Evolutionary conservation across 2,113 vertebrate species (phyloP), one percentile per base, ranked within the genome.

Genomic region (Platycercus adscitus): DNA sequence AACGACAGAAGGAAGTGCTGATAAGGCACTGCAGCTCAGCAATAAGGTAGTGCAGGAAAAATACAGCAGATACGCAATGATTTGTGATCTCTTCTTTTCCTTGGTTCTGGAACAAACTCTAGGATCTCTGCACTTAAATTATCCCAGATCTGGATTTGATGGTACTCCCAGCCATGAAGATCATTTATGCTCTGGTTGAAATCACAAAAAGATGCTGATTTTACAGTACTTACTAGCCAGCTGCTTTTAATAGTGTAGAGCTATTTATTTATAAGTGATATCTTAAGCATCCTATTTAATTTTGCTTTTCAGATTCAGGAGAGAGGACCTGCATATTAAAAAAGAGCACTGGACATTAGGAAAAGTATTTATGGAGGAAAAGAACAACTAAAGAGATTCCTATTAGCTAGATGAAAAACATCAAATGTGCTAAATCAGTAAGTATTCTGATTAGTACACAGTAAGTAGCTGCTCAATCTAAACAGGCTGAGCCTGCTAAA

Each of bases 291-390:
- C 69, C 61, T 49, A 63, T 84, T 91, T 86, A 78, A 41, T 80
- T 53, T 88, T 79, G 26, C 44, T 91, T 23, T 92, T 93, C 49
- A 90, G 78, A 86, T 94, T 69, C 73, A 93, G 56, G 43, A 96
- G 87, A 91, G 44, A 81, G 31, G 44, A 70, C 41, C 61, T 77
- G 76, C 55, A 88, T 91, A 90, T 80, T 91, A 73, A 77, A 86
- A 92, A 89, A 58, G 76, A 92, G 35, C 50, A 88, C 19, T 77
- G 79, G 84, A 86, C 94, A 49, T 71, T 75, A 90, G 20, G 28
- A 26, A 49, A 79, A 82, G 33, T 64, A 78, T 78, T 91, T 33
- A 23, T 56, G 84, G 81, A 77, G 55, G 29, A 39, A 89, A 91
- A 76, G 43, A 94, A 69, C 55, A 92, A 88, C 56, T 49, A 14